Base-by-base conservation (phyloP, 2,113 vertebrate species). In the Sminthopsis crassicaudata region DNA sequence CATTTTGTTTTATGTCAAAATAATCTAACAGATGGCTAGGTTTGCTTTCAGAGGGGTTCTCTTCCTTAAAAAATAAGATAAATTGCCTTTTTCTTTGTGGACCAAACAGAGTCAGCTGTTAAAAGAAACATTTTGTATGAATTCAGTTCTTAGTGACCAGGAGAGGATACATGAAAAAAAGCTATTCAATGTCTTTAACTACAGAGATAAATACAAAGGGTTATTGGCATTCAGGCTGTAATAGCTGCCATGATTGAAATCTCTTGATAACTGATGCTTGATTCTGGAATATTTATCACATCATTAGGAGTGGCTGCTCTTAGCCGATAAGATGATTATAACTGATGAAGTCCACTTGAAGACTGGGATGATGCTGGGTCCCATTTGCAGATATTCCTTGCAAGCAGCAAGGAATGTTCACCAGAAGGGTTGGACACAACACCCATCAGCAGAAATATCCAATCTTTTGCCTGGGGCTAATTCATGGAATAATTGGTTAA, bases 271-370 rank as follows among this genome's bases (percentile, higher is more conserved):
- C 97, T 93, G 98, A 98, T 98, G 98, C 95, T 2, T 4, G 96
- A 97, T 98, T 94, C 97, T 94, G 95, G 98, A 98, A 99, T 99
- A 98, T 98, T 99, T 99, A 98, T 98, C 98, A 97, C 97, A 92
- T 96, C 96, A 98, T 98, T 98, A 98, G 96, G 95, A 98, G 96
- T 98, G 97, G 95, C 98, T 98, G 98, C 98, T 97, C 97, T 95
- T 97, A 95, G 95, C 98, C 98, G 98, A 99, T 99, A 99, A 99
- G 98, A 98, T 98, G 96, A 96, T 97, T 98, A 97, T 94, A 98
- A 89, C 94, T 95, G 98, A 98, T 98, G 98, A 98, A 97, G 98
- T 98, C 97, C 96, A 98, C 97, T 98, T 98, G 97, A 98, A 97
- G 60, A 97, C 67, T 91, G 93, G 97, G 97, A 97, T 97, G 98